Evolutionary conservation across 2,888 invertebrate genomes (phyloP), one percentile per base, ranked within the genome.

Genomic region (Blomia tropicalis): DNA sequence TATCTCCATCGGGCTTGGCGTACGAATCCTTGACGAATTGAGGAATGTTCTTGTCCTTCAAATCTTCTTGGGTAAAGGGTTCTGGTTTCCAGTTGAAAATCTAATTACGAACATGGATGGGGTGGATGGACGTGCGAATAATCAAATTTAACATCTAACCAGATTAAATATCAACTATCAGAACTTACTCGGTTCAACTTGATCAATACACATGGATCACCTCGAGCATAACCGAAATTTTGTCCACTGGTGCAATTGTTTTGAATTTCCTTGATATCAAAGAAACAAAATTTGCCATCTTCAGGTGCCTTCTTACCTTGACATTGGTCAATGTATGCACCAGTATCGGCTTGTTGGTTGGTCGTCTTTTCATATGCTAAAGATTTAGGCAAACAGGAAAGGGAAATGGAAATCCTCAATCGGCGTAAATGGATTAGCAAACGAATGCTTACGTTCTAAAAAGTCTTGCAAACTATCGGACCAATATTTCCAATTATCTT

Each of bases 151-250:
- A 63, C n/a, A 60, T 63, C 27, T 44, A 23, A 27, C 22, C 27
- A 23, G 36, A 17, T 43, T 53, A 19, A 62, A 17, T 32, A 4
- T 31, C 14, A 47, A 29, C 51, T 22, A 41, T 2, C 19, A 41
- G 27, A 27, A n/a, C 70, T 70, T 75, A 91, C 91, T 83, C 87
- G 91, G 76, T 98, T 98, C 70, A 98, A 79, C 75, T 96, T 96
- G 69, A 98, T 81, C 77, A 95, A 85, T 73, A 98, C 85, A 75
- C 98, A 98, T 19, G 96, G 96, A 63, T 75, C 83, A 64, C 85
- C 86, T 69, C 81, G 80, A 68, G 83, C 82, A 76, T 84, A 96
- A 72, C 91, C 92, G 76, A 85, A 98, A 70, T 84, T 81, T 68
- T 84, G 82, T 32, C 79, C 79, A 64, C 80, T 77, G 65, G 83